phyloP scores from a whole-genome alignment of 2,888 invertebrate species.

The Brenthis daphne region DNA sequence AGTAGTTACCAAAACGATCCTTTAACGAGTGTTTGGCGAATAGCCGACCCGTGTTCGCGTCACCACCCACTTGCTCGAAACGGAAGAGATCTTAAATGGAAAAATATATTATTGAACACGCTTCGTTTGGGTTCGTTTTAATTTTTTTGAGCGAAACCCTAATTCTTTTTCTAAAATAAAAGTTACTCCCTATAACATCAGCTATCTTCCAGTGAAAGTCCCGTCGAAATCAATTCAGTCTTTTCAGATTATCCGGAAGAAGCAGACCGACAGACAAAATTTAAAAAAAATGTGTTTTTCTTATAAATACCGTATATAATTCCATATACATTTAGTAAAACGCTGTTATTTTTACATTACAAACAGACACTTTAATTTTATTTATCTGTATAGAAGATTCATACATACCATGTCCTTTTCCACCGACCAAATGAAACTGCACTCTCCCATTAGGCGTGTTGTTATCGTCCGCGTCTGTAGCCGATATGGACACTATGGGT shows the following conservation, averaged over 20 bases:
- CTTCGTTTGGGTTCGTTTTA: too few species aligned
- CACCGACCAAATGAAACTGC: slow-evolving; percentile 86
- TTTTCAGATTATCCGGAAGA: too few species aligned
- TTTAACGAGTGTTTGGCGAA: slow-evolving; percentile 87
- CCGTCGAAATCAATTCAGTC: too few species aligned
- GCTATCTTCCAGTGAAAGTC: too few species aligned
- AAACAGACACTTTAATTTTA: too few species aligned
- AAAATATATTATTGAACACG: neutral
- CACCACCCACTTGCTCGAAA: slow-evolving; percentile 85
- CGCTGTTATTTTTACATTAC: too few species aligned
- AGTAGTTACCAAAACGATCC: slow-evolving; percentile 93
- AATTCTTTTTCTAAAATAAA: neutral
- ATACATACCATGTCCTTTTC: slow-evolving; percentile 85
- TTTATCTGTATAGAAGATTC: neutral
- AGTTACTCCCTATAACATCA: too few species aligned
- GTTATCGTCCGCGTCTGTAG: slow-evolving; percentile 92
- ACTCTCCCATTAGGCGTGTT: slow-evolving; percentile 90
- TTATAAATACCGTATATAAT: too few species aligned
- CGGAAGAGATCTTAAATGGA: slow-evolving; percentile 83
- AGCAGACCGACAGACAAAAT: too few species aligned
- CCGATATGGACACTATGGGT: slow-evolving; percentile 87
- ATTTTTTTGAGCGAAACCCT: too few species aligned
- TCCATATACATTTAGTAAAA: too few species aligned
- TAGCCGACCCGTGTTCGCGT: slow-evolving; percentile 89
- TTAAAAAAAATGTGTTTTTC: too few species aligned